Conservation (phyloP, 2,888 invertebrate species). For the Rugalucina vietnamica region DNA sequence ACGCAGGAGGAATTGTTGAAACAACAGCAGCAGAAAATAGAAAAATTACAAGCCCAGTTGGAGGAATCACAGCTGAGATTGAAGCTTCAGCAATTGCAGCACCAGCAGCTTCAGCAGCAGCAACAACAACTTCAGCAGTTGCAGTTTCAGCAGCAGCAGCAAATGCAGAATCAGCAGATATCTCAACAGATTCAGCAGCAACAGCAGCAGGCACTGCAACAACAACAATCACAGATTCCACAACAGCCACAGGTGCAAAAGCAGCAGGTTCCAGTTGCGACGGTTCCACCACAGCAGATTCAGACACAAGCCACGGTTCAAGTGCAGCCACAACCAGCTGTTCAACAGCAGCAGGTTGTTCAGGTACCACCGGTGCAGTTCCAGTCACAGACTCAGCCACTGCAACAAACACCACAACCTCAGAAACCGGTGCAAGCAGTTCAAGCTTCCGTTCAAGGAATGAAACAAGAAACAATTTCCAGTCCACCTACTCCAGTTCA, state of each 20-base stretch:
- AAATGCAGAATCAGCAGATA: slow-evolving; percentile 61
- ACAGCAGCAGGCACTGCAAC: slow-evolving; percentile 72
- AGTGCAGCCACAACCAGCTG: neutral
- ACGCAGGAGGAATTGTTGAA: slow-evolving; percentile 77
- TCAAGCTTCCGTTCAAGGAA: neutral
- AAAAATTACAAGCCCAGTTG: slow-evolving; percentile 90
- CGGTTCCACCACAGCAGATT: slow-evolving; percentile 24
- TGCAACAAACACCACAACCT: slow-evolving; percentile 46
- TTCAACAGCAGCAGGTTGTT: slow-evolving; percentile 33
- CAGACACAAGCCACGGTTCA: slow-evolving; percentile 49
- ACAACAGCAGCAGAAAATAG: slow-evolving; percentile 94
- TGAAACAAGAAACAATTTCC: neutral
- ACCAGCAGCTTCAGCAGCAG: slow-evolving; percentile 72
- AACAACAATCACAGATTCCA: slow-evolving; percentile 68
- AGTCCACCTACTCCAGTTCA: slow-evolving; percentile 26
- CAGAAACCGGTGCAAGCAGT: slow-evolving; percentile 22
- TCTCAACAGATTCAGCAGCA: slow-evolving; percentile 68
- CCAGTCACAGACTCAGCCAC: slow-evolving; percentile 38
- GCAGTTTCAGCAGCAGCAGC: slow-evolving; percentile 69
- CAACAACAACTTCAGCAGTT: slow-evolving; percentile 73
- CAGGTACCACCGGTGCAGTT: slow-evolving; percentile 14
- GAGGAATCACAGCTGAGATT: slow-evolving; percentile 78
- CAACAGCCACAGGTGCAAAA: slow-evolving; percentile 62
- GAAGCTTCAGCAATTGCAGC: slow-evolving; percentile 69
- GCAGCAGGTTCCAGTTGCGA: slow-evolving; percentile 41